Base-by-base conservation (phyloP, 2,113 vertebrate species). In the Tonatia bakeri region DNA sequence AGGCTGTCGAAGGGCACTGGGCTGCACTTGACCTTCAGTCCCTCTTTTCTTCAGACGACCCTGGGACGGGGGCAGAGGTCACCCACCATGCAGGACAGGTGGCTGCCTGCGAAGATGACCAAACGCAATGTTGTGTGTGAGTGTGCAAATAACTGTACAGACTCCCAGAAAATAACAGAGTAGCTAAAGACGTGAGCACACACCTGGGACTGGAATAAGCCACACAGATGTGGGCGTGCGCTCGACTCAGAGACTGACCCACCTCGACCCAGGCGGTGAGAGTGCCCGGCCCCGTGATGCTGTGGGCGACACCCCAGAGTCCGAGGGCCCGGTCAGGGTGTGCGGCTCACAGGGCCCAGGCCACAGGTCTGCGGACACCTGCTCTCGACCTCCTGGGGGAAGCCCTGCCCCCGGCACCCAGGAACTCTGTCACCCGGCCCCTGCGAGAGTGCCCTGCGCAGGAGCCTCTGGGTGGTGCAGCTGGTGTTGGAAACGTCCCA, bases 371-470 rank as follows among this genome's bases (percentile, higher is more conserved):
- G 59, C 26, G 1, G 59, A 61, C 26, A 12, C 2, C 4, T 4
- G 12, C 26, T 28, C 59, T 14, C 28, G 12, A 12, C 26, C 33
- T 73, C 4, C 15, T 47, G 26, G 8, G 7, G 72, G 65, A 88
- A 90, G 45, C 31, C 20, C 0, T 1, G 28, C 22, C 43, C 19
- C 17, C n/a, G 28, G 3, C 14, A 6, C 61, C 50, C 20, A 28
- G 17, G 5, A 14, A 11, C 26, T 56, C 33, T 19, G 10, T 26
- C 12, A 24, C 22, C 9, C 36, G 24, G 12, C 4, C 6, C 16
- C 26, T 3, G 4, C 6, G 13, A 4, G 1, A 5, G 4, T 9
- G 0, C 7, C 22, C n/a, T 33, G 14, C 12, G 3, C 26, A 31
- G 59, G 59, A 13, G 59, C 26, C 4, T 8, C 28, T 5, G 11